Conservation (phyloP, 1,140 invertebrate species). For the Psilanteris sp. region DNA sequence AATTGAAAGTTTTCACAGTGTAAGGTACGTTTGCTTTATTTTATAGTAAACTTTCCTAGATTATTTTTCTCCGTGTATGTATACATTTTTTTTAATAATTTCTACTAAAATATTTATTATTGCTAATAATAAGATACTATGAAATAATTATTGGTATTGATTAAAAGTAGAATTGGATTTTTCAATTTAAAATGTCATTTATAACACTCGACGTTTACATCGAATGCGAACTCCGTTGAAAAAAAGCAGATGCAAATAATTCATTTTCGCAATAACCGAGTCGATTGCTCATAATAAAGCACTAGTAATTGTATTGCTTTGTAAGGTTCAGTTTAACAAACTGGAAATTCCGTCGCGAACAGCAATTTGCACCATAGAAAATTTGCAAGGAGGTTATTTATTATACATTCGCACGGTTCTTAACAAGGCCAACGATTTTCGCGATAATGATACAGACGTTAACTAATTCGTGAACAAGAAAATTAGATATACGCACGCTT, state of each 20-base stretch:
- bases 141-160: no score
- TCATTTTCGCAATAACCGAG: slow-evolving; percentile 21
- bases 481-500: slow-evolving; percentile 7
- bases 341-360: slow-evolving; percentile 47
- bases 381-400: slow-evolving; percentile 48
- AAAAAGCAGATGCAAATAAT: slow-evolving; percentile 9
- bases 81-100: no score
- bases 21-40: no score
- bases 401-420: slow-evolving; percentile 64
- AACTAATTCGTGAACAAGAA: slow-evolving; percentile 39
- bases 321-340: slow-evolving; percentile 53
- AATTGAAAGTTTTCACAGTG: no score
- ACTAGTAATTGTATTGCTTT: slow-evolving; percentile 43
- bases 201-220: no score
- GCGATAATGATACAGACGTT: slow-evolving; percentile 53
- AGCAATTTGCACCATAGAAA: slow-evolving; percentile 44
- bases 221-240: no score
- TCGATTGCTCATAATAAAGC: slow-evolving; percentile 7
- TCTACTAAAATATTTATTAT: no score
- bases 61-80: no score
- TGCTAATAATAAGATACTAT: no score
- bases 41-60: no score
- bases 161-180: no score
- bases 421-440: slow-evolving; percentile 68
- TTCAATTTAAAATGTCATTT: no score